phyloP scores from a whole-genome alignment of 1,140 invertebrate species.

The Lucilia sericata region DNA sequence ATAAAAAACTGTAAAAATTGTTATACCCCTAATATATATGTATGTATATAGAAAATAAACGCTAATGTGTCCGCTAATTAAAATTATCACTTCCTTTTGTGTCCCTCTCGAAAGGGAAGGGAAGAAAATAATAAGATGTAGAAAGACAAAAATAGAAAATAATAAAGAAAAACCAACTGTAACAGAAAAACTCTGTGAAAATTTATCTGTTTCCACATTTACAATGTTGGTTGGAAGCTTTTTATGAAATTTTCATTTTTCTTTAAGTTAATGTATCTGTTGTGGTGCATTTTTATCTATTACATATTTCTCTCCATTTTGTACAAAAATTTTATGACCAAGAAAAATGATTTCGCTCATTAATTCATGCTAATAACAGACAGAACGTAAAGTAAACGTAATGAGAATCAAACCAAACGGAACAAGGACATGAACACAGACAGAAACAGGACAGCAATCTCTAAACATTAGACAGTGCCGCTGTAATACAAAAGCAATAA shows the following conservation, averaged over 20 bases:
- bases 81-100: slow-evolving; percentile 16
- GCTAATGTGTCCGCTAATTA: slow-evolving; percentile 10
- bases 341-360: slow-evolving; percentile 1
- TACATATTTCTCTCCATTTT: neutral
- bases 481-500: neutral
- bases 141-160: too few species aligned
- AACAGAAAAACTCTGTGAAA: neutral
- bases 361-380: slow-evolving; percentile 9
- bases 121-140: too few species aligned
- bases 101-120: too few species aligned
- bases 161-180: too few species aligned
- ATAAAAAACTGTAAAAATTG: too few species aligned
- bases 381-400: neutral
- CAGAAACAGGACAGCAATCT: neutral
- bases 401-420: neutral
- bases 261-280: neutral
- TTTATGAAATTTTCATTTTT: neutral
- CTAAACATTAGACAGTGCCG: neutral
- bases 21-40: neutral
- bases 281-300: neutral
- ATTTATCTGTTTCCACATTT: slow-evolving; percentile 5
- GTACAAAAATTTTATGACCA: neutral
- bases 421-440: neutral
- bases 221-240: neutral
- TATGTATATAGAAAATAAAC: neutral